Conservation (phyloP, 2,797 vertebrate genomes). For the Lagodon rhomboides region DNA sequence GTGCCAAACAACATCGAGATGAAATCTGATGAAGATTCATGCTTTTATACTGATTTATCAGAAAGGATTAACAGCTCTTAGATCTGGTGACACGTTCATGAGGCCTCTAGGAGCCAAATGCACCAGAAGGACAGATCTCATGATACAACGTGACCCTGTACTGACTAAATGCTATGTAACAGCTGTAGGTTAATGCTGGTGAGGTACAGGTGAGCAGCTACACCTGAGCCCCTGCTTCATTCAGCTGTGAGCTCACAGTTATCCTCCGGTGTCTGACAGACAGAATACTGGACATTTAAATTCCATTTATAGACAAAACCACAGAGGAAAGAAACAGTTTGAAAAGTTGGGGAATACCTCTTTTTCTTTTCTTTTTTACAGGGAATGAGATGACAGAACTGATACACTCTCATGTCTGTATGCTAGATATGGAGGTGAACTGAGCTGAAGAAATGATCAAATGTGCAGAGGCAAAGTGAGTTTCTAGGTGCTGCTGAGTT, state of each 20-base stretch:
- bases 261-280: background rate
- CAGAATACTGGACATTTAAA: slow-evolving; percentile 5
- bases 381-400: background rate
- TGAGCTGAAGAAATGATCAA: background rate
- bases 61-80: background rate
- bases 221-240: background rate
- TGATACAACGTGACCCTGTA: background rate
- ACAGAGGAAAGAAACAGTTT: background rate
- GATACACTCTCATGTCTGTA: background rate
- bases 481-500: background rate
- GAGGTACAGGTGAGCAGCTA: slow-evolving; percentile 14
- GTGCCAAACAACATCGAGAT: background rate
- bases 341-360: background rate
- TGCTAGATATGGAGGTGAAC: background rate
- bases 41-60: background rate
- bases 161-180: slow-evolving; percentile 6
- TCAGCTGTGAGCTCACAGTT: background rate
- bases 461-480: background rate
- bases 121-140: background rate
- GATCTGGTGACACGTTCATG: background rate
- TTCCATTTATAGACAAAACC: background rate
- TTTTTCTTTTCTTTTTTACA: background rate
- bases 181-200: slow-evolving; percentile 28
- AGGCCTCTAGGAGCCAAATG: slow-evolving; percentile 10
- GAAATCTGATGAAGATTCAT: background rate